A percentile compares a stretch with the other conserved stretches of the same genome.
Conservation (phyloP, 2,888 invertebrate species). For the Tetramorium bicarinatum region DNA sequence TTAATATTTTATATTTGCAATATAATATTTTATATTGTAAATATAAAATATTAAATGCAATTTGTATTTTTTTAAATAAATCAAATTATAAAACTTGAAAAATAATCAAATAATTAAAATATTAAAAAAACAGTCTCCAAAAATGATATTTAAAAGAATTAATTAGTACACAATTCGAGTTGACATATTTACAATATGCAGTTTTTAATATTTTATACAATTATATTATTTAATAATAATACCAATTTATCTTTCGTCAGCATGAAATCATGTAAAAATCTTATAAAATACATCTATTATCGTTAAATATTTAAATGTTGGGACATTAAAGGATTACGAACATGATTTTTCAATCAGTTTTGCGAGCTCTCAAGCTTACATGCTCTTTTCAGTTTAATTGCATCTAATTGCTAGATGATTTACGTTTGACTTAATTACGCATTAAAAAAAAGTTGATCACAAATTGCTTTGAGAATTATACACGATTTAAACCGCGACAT, state of each 20-base stretch:
- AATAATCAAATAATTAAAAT: background rate
- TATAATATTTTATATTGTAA: slow-evolving; percentile 7
- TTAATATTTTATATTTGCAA: background rate
- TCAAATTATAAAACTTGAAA: background rate
- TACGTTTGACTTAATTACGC: background rate
- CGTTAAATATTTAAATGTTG: background rate
- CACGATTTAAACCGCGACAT: background rate
- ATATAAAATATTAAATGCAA: background rate
- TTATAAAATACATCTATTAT: background rate
- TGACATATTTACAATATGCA: background rate
- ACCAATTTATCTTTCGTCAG: background rate
- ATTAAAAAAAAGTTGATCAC: background rate
- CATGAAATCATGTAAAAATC: background rate
- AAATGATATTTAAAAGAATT: background rate
- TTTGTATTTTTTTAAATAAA: background rate
- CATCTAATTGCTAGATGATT: slow-evolving; percentile 23
- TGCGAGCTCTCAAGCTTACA: slow-evolving; percentile 28
- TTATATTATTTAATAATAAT: background rate
- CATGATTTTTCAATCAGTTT: slow-evolving; percentile 44
- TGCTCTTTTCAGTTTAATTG: slow-evolving; percentile 4
- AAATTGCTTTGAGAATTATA: background rate
- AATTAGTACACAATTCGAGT: background rate
- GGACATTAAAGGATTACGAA: slow-evolving; percentile 39
- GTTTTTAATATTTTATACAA: slow-evolving; percentile 11
- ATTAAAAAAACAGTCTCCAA: background rate